Base-by-base conservation (phyloP, 2,888 invertebrate species). In the Agelastica alni region DNA sequence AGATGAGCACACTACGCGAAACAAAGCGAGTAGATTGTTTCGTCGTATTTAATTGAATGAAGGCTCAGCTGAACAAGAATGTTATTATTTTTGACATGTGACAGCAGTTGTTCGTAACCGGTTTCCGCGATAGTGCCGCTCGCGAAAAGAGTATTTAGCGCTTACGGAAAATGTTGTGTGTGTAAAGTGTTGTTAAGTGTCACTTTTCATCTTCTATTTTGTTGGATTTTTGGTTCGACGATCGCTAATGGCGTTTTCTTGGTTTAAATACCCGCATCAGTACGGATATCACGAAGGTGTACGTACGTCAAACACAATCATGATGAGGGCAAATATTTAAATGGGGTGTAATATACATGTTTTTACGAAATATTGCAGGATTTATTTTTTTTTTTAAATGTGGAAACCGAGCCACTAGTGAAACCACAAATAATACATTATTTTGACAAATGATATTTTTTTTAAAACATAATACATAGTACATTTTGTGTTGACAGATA, bases 61-160 rank as follows among this genome's bases (percentile, higher is more conserved):
- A 55, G 48, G 42, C 56, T 44, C 54, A 34, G 44, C 46, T 47
- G 53, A 56, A 60, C 56, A 52, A 55, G 54, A 52, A 55, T 46
- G 55, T 49, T 55, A 52, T 58, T 46, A 58, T 51, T 36, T 57
- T 53, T 60, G 63, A 61, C 63, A 54, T 61, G 60, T 61, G 61
- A 58, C 54, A 58, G 52, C 57, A 56, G 60, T 62, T 60, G 59
- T 57, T 59, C 36, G 49, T 36, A 36, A 49, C 49, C 28, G 34
- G 34, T 44, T 26, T 37, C 36, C 36, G 45, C 43, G 56, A 51
- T 45, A 46, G 30, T 37, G 31, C 48, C 53, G 32, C 22, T 53
- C 53, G 53, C 13, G 37, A 45, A 18, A 32, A 26, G 30, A 9
- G n/a, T 18, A 41, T 47, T 41, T 18, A n/a, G n/a, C n/a, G 14